Evolutionary conservation across 2,113 vertebrate species (phyloP).

Genomic region (Thamnaconus septentrionalis): DNA sequence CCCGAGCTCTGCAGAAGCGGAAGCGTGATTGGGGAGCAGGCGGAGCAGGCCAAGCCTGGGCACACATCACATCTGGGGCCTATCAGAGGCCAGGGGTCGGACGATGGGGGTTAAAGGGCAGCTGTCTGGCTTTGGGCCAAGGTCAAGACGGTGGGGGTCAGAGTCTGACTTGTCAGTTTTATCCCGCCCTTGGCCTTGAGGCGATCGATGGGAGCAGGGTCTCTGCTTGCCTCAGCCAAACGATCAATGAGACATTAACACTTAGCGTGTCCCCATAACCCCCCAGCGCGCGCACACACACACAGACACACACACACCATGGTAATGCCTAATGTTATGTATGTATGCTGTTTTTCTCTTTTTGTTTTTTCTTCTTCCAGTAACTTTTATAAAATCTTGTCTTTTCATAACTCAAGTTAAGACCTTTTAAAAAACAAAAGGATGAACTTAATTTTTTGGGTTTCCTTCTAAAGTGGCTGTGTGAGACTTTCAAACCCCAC

Average conservation of each 20-base stretch:
- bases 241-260: slow-evolving; percentile 74
- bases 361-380: too few species aligned
- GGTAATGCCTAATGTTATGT: too few species aligned
- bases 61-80: slow-evolving; percentile 49
- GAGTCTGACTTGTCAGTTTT: slow-evolving; percentile 78
- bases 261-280: slow-evolving; percentile 31
- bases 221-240: slow-evolving; percentile 66
- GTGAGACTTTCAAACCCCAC: too few species aligned
- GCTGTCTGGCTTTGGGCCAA: slow-evolving; percentile 81
- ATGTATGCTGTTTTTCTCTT: too few species aligned
- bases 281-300: background rate
- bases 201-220: slow-evolving; percentile 85
- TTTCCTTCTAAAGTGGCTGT: too few species aligned
- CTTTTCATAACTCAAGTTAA: too few species aligned
- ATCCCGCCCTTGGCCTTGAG: slow-evolving; percentile 85
- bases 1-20: background rate
- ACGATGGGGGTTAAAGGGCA: slow-evolving; percentile 75
- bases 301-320: too few species aligned
- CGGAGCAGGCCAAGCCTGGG: slow-evolving; percentile 12
- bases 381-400: too few species aligned
- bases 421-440: too few species aligned
- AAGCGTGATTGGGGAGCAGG: background rate
- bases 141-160: slow-evolving; percentile 85
- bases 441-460: too few species aligned
- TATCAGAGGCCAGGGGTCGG: slow-evolving; percentile 40